Percentiles rank a stretch among this genome's conserved stretches.
Evolutionary conservation across 2,113 vertebrate genomes (phyloP).

Genomic region (Actinemys pallida): DNA sequence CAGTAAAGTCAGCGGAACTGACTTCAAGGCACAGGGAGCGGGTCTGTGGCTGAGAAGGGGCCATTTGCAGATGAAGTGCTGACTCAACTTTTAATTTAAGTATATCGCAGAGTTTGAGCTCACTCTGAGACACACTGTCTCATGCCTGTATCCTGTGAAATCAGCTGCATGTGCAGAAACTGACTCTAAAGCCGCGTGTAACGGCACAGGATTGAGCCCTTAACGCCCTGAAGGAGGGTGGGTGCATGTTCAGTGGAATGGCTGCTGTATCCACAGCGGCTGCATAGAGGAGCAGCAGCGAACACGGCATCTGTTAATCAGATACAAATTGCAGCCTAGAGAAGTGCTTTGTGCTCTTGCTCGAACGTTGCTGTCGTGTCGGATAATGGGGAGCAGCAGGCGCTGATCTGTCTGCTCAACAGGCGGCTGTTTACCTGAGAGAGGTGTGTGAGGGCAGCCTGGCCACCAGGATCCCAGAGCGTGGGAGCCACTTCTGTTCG

Average conservation of each 20-base stretch:
- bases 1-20: not conserved
- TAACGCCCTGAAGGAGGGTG: not conserved
- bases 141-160: not conserved
- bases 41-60: not conserved
- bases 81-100: not conserved
- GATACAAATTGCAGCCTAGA: not conserved
- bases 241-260: not conserved
- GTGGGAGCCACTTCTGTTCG: too few relatives aligned
- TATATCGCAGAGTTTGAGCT: not conserved
- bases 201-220: not conserved
- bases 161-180: not conserved
- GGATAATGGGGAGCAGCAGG: not conserved
- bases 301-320: not conserved
- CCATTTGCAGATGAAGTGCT: not conserved
- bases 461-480: too few relatives aligned
- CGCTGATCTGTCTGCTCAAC: too few relatives aligned
- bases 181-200: not conserved
- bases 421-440: not conserved
- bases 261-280: not conserved
- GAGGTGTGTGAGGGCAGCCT: not conserved
- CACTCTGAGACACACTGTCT: not conserved
- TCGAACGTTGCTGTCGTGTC: not conserved
- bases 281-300: too few relatives aligned
- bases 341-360: not conserved
- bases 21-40: not conserved